phyloP scores from a whole-genome alignment of 1,140 invertebrate species.

The Diprion similis region DNA sequence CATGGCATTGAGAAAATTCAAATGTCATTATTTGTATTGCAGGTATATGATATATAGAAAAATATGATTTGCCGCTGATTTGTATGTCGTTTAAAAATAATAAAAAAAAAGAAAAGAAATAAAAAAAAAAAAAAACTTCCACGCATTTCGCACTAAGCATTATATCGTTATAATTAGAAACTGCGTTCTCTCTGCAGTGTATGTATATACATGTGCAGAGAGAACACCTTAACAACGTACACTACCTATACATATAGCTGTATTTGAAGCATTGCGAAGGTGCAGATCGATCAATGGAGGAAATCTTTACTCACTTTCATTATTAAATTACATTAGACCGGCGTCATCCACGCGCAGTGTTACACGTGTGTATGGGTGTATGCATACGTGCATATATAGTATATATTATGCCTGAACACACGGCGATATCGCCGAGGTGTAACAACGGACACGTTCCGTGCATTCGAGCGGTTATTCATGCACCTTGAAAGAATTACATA shows the following conservation, averaged over 20 bases:
- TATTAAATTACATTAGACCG: not conserved
- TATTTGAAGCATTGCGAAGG: not conserved
- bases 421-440: not conserved
- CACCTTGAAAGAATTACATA: too few relatives aligned
- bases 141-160: conserved; percentile 24
- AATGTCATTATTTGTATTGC: too few relatives aligned
- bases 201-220: conserved; percentile 22
- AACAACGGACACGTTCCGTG: not conserved
- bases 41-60: too few relatives aligned
- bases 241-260: not conserved
- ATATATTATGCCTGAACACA: not conserved
- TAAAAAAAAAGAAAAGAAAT: too few relatives aligned
- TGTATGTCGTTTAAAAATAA: too few relatives aligned
- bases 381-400: not conserved
- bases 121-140: not conserved
- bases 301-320: too few relatives aligned
- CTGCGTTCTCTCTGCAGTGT: conserved; percentile 12
- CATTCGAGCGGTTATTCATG: too few relatives aligned
- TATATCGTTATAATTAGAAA: conserved; percentile 21
- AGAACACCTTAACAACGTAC: conserved; percentile 26
- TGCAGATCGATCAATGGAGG: not conserved
- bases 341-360: not conserved
- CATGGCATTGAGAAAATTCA: too few relatives aligned
- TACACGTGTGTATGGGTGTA: not conserved
- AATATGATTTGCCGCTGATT: too few relatives aligned